Conservation (phyloP, 2,888 invertebrate genomes). For the Microctonus aethiopoides region DNA sequence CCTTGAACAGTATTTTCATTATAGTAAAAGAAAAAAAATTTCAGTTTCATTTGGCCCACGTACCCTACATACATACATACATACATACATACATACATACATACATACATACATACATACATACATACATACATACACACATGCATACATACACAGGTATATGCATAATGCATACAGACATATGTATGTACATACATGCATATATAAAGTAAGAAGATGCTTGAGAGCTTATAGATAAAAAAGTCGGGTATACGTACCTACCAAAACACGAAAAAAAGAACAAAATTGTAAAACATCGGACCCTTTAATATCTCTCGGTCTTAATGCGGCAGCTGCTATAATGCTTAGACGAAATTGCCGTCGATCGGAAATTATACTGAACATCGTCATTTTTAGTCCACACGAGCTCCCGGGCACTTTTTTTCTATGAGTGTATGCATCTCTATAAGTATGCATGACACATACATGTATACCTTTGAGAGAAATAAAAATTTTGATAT, state of each 20-base stretch:
- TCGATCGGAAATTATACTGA: slow-evolving; percentile 47
- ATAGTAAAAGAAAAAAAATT: too few relatives aligned
- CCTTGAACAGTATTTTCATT: too few relatives aligned
- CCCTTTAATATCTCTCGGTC: slow-evolving; percentile 30
- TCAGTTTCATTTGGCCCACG: too few relatives aligned
- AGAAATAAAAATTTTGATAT: too few relatives aligned
- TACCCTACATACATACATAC: too few relatives aligned
- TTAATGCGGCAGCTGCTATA: slow-evolving; percentile 50
- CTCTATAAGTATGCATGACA: background rate
- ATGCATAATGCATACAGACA: background rate
- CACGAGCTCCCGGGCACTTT: background rate
- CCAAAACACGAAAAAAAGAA: slow-evolving; percentile 26
- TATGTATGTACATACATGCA: too few relatives aligned
- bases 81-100: too few relatives aligned
- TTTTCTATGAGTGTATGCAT: background rate
- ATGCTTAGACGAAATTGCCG: slow-evolving; percentile 52
- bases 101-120: too few relatives aligned
- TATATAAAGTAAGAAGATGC: background rate
- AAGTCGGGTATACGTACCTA: background rate
- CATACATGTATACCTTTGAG: too few relatives aligned
- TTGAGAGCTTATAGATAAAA: background rate
- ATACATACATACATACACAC: too few relatives aligned
- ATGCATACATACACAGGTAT: too few relatives aligned
- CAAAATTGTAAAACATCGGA: slow-evolving; percentile 27
- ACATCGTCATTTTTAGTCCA: background rate